These are phyloP conservation scores for Acanthurus lineatus DNA, from an alignment of 2,797 vertebrate species.

Conservation along the genomic window DNA sequence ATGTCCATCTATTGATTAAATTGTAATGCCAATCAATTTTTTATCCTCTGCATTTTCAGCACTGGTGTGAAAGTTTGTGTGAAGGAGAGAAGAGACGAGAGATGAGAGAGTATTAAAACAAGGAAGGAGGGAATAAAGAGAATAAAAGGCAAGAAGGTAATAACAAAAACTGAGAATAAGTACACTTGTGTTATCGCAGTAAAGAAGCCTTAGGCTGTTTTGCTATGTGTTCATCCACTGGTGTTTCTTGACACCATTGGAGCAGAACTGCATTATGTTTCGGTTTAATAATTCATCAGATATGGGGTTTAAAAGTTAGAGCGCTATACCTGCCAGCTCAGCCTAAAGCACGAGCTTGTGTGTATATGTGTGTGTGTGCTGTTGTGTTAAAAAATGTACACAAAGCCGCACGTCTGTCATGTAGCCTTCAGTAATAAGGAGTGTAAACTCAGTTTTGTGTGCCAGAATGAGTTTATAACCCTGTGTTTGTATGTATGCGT, in stretches of 20 bases:
- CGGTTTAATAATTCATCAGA: conserved; percentile 71
- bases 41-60: conserved; percentile 54
- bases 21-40: conserved; percentile 66
- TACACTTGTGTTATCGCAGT: conserved; percentile 18
- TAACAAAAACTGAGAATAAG: conserved; percentile 16
- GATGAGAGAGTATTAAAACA: not conserved
- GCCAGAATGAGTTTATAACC: not conserved
- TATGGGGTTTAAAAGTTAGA: conserved; percentile 52
- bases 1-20: conserved; percentile 68
- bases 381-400: conserved; percentile 5
- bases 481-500: not conserved
- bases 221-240: conserved; percentile 38
- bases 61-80: conserved; percentile 24
- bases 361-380: not conserved
- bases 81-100: conserved; percentile 13
- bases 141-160: conserved; percentile 26
- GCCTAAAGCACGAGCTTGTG: conserved; percentile 16
- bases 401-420: conserved; percentile 1
- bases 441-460: not conserved
- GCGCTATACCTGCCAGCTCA: conserved; percentile 54
- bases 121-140: not conserved
- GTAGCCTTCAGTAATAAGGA: not conserved
- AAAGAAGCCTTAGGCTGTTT: conserved; percentile 57
- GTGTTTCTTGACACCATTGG: conserved; percentile 42
- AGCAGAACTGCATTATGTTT: conserved; percentile 50